Evolutionary conservation across 2,113 vertebrate genomes (phyloP), one percentile per base, ranked within the genome.

Genomic region (Cyphomyrus plagiostoma): DNA sequence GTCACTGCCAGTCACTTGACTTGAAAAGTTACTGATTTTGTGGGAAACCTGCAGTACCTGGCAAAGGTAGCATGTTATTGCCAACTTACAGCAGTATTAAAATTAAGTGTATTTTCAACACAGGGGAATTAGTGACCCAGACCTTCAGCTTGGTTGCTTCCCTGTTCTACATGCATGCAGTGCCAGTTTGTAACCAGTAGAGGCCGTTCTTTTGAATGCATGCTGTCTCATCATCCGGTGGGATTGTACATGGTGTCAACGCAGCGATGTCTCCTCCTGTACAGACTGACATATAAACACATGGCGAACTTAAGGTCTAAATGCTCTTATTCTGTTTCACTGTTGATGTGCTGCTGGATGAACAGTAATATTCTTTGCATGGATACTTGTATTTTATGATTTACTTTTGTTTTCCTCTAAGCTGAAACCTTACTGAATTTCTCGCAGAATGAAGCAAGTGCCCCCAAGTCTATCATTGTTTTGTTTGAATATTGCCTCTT

Each of bases 131-230:
- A 53, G 48, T 49, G 11, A 35, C 7, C 50, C 5, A 10, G 30
- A 35, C 49, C 56, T 35, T 45, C 19, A 66, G 9, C 66, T 26
- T 39, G 45, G 50, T 4, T 17, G 26, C 15, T 45, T 39, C 46
- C 19, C 19, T 9, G 46, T 90, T 80, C 45, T 77, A 50, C 45
- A 62, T 42, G 48, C 9, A 46, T 92, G 17, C 83, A 87, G 9
- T 84, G 66, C 2, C 30, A 6, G 23, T 11, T 21, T 9, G 74
- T 82, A 26, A 77, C 26, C 45, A 15, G 58, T 10, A 87, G 77
- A 82, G 87, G 66, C 30, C 90, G 19, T 30, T 23, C 7, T 45
- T 49, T 35, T 90, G 48, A 52, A 88, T 89, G 90, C 50, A 80
- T 83, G 52, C 45, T 88, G 10, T 21, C 39, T 50, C 3, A 66